Evolutionary conservation across 2,113 vertebrate genomes (phyloP), one percentile per base, ranked within the genome.

Genomic region (Poeciliopsis occidentalis): DNA sequence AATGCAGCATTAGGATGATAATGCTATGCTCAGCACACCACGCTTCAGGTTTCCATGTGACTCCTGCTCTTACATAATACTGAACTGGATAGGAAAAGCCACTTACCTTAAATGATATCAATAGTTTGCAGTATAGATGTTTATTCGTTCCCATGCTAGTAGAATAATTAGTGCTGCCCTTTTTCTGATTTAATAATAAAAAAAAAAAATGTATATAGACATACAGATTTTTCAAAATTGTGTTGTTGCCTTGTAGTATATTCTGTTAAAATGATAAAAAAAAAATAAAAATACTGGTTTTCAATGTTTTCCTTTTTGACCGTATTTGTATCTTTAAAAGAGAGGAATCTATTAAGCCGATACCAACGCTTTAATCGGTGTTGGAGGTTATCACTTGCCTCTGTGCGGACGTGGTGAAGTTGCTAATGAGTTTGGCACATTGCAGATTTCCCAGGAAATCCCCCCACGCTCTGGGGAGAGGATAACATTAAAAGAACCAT

Each of bases 1-100:
- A 85, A 82, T 88, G 88, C 89, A 88, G 86, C 81, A 89, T 81
- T 84, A 84, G 84, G 87, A 83, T 82, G 85, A 87, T 88, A 91
- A 89, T 87, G 76, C 76, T 86, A 72, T 37, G 86, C 78, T 86
- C 73, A 75, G 80, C 75, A 71, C 80, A 75, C 68, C 76, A 88
- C 82, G 61, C 86, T 80, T 85, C 84, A 88, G 84, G 78, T 83
- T 88, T 83, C 79, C 76, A 83, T 87, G 87, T 80, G 78, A 87
- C 86, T 82, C 85, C 88, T 67, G 80, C 72, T 5, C 85, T 91
- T 92, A 90, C 82, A 82, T 91, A 89, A 91, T 27, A 30, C 71
- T 80, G 65, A 81, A 83, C 77, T 88, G 73, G 74, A 87, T 79
- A 71, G 60, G 88, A 73, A 78, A 84, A 81, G 71, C 73, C 80